These are phyloP conservation scores for Coilia nasus DNA, from an alignment of 2,797 vertebrate species.

Conservation along the genomic window DNA sequence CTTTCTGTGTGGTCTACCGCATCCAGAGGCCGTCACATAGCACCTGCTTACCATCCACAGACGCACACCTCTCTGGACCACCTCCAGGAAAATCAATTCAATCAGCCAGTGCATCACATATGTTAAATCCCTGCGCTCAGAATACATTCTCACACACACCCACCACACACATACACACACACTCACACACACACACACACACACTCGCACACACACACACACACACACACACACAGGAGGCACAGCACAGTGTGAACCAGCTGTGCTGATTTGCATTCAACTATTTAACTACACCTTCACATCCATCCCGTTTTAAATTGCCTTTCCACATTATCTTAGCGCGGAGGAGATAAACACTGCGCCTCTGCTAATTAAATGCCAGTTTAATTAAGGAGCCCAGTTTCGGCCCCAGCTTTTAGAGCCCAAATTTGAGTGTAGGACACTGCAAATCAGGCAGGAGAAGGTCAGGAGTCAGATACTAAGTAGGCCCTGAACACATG, in stretches of 20 bases:
- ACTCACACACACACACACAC: constrained; percentile 20
- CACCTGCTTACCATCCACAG: constrained; percentile 12
- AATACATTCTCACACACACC: constrained; percentile 18
- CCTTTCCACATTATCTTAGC: constrained; percentile 63
- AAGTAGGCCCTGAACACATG: constrained; percentile 43
- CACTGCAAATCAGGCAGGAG: constrained; percentile 53
- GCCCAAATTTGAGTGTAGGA: constrained; percentile 54
- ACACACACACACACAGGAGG: background rate
- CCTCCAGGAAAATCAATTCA: constrained; percentile 39
- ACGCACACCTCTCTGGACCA: constrained; percentile 32
- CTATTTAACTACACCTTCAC: constrained; percentile 46
- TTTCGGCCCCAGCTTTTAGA: constrained; percentile 46
- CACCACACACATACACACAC: constrained; percentile 35
- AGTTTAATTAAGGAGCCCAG: constrained; percentile 67
- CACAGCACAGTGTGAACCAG: constrained; percentile 17
- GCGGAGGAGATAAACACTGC: constrained; percentile 66
- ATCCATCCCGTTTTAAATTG: constrained; percentile 63
- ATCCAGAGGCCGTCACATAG: background rate
- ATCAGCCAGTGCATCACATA: constrained; percentile 37
- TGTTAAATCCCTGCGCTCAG: background rate
- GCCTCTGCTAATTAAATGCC: constrained; percentile 68
- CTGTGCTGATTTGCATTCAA: constrained; percentile 49
- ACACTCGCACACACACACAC: background rate
- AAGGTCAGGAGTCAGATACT: constrained; percentile 51
- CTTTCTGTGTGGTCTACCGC: background rate